Evolutionary conservation across 2,888 invertebrate species (phyloP).

Genomic region (Drosophila subsilvestris): DNA sequence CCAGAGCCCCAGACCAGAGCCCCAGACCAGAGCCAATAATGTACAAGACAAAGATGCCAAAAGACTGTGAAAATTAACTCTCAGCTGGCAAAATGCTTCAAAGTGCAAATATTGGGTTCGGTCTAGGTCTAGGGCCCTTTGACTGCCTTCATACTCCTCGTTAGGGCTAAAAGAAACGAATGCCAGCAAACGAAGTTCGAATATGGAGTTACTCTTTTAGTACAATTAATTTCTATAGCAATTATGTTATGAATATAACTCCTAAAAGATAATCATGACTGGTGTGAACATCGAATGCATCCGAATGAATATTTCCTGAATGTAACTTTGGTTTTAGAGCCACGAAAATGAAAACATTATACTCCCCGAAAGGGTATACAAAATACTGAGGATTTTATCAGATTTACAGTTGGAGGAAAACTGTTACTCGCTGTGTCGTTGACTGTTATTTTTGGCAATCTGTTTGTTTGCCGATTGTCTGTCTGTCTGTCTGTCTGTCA

Average conservation of each 20-base stretch:
- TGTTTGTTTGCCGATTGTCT: constrained; percentile 81
- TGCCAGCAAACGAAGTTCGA: neutral
- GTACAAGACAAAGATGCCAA: constrained; percentile 51
- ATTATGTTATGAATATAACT: too few species aligned
- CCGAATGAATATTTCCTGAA: too few species aligned
- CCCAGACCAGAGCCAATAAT: constrained; percentile 56
- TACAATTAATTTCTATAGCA: too few species aligned
- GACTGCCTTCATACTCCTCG: constrained; percentile 9
- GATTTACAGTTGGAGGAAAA: constrained; percentile 32
- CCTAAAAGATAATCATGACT: too few species aligned
- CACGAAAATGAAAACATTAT: constrained; percentile 28
- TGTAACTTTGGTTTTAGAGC: too few species aligned
- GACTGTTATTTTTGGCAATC: constrained; percentile 71
- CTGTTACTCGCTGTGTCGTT: constrained; percentile 47
- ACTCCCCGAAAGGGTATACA: neutral
- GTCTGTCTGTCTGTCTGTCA: constrained; percentile 61
- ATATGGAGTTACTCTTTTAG: too few species aligned
- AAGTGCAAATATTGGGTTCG: constrained; percentile 71
- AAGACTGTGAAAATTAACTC: constrained; percentile 67
- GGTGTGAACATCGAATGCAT: too few species aligned
- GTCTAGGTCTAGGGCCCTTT: constrained; percentile 38
- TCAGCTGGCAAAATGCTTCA: constrained; percentile 62
- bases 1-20: constrained; percentile 17
- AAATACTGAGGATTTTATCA: constrained; percentile 43
- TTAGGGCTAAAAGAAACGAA: neutral